Evolutionary conservation across 92 coral and sea anemone species (phyloP).

Genomic region (Actinostola sp.): DNA sequence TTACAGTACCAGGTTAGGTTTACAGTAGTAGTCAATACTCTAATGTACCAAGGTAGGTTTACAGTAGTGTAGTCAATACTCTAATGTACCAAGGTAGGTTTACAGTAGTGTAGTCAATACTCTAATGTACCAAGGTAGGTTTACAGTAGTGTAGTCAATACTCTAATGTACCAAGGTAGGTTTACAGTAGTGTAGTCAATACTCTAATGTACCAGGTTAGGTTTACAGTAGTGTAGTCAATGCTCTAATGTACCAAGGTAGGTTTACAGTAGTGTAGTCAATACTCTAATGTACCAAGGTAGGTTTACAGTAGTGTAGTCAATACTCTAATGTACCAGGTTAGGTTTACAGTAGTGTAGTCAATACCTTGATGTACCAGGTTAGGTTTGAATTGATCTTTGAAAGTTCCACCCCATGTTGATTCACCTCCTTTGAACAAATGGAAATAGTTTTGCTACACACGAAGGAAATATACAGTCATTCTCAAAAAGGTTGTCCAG

Average conservation of each 20-base stretch:
- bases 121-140: conserved; percentile 91
- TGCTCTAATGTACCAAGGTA: conserved; percentile 89
- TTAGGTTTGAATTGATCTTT: conserved; percentile 98
- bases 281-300: conserved; percentile 89
- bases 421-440: conserved; percentile 82
- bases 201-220: conserved; percentile 94
- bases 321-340: conserved; percentile 86
- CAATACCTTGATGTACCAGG: conserved; percentile 85
- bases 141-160: conserved; percentile 28
- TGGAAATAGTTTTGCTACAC: background rate
- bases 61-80: conserved; percentile 38
- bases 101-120: conserved; percentile 36
- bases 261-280: conserved; percentile 50
- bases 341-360: conserved; percentile 49
- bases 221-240: conserved; percentile 36
- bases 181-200: conserved; percentile 18
- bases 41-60: conserved; percentile 90
- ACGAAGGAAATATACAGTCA: background rate
- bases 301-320: conserved; percentile 49
- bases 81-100: conserved; percentile 90
- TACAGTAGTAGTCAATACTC: conserved; percentile 46
- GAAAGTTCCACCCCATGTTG: conserved; percentile 93
- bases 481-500: background rate
- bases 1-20: no score
- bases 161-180: conserved; percentile 95